Conservation (phyloP, 1,140 invertebrate genomes). For the Drosophila nannoptera region DNA sequence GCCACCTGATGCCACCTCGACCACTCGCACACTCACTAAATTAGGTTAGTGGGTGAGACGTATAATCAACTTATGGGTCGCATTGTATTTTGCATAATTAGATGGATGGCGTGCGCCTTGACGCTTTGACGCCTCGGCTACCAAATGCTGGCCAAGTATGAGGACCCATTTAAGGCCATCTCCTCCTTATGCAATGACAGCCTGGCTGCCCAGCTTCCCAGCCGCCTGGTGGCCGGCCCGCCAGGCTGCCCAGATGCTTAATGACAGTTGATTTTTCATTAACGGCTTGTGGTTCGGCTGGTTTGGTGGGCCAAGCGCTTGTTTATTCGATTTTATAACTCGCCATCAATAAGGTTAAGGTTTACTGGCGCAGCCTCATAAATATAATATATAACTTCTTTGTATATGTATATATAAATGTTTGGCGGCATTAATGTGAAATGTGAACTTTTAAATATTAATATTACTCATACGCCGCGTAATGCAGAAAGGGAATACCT, state of each 20-base stretch:
- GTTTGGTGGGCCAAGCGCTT: constrained; percentile 18
- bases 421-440: not conserved
- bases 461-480: constrained; percentile 46
- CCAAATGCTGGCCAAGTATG: constrained; percentile 25
- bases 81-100: constrained; percentile 65
- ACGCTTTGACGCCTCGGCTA: constrained; percentile 11
- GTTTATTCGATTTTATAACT: constrained; percentile 60
- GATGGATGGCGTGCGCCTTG: constrained; percentile 55
- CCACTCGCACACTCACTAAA: constrained; percentile 49
- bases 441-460: constrained; percentile 3
- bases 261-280: constrained; percentile 65
- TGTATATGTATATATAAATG: constrained; percentile 20
- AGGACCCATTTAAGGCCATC: constrained; percentile 32
- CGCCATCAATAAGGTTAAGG: constrained; percentile 52
- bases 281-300: constrained; percentile 44
- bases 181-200: constrained; percentile 8
- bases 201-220: not conserved
- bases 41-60: constrained; percentile 75
- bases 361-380: constrained; percentile 29
- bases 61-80: constrained; percentile 73
- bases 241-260: constrained; percentile 25
- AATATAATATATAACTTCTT: constrained; percentile 8
- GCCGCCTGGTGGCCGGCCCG: constrained; percentile 20
- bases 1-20: constrained; percentile 35
- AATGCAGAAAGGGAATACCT: not conserved